Base-by-base conservation (phyloP, 2,888 invertebrate species). In the Leptogaster cylindrica region DNA sequence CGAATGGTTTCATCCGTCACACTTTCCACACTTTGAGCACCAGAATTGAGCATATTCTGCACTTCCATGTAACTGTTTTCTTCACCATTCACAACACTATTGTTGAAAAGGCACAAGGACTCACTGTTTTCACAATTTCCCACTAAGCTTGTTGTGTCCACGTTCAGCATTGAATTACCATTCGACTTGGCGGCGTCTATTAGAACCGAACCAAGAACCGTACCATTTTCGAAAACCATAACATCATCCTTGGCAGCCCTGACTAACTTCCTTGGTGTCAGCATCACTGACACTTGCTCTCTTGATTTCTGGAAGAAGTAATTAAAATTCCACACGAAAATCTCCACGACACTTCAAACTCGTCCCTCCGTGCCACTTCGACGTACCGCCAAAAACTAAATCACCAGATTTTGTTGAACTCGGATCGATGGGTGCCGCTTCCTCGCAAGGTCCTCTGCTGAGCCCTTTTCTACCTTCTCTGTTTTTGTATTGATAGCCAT, bases 141-240 rank as follows among this genome's bases (percentile, higher is more conserved):
- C 23, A 41, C 39, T 25, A 36, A 41, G 58, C 14, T 39, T 10
- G 25, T 7, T 10, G 23, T 20, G 14, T 58, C 58, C 39, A 39
- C 39, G 7, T 41, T 4, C 41, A 23, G 10, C 5, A 16, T 18
- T 1, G 16, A 8, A 12, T 16, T 25, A 12, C 39, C 27, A 14
- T 41, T 14, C 41, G 36, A 39, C n/a, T n/a, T 20, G n/a, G 36
- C 58, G 8, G 8, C n/a, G 27, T 51, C 41, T 72, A 68, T 71
- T 71, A 71, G 7, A 28, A 79, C 73, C 18, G 78, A 74, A 71
- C 79, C 80, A 70, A 79, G 71, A 68, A 80, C 74, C 67, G 80
- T 79, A 71, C 80, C 80, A 71, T 79, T 80, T 70, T 80, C 80
- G 67, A 79, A 75, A 33, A 78, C 74, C 61, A 66, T 68, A 68